These are phyloP conservation scores for Chaetops frenatus DNA, from an alignment of 2,113 vertebrate genomes.

Conservation along the genomic window DNA sequence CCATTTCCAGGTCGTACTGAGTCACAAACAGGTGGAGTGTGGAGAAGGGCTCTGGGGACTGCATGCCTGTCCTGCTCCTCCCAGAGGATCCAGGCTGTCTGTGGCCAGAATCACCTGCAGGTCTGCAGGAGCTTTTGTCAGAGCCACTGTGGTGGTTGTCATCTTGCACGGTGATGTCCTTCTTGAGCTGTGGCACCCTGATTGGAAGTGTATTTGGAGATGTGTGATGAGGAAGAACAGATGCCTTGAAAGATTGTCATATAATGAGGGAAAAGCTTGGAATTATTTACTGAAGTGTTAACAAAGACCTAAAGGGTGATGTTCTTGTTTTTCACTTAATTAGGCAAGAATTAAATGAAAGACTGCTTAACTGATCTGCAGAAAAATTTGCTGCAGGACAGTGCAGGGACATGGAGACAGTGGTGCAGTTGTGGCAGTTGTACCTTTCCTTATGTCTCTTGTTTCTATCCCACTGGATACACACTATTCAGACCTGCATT, in stretches of 20 bases:
- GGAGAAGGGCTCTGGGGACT: background rate
- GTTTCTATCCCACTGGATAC: background rate
- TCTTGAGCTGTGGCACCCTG: background rate
- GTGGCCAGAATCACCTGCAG: background rate
- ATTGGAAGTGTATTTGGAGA: background rate
- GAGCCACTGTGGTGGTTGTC: background rate
- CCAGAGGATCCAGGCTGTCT: background rate
- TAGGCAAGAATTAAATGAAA: background rate
- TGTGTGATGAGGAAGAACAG: background rate
- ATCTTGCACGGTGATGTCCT: background rate
- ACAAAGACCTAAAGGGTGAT: background rate
- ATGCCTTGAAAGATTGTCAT: background rate
- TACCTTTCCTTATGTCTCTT: background rate
- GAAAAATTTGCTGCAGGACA: background rate
- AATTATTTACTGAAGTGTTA: background rate
- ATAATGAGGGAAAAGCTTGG: background rate
- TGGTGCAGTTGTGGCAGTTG: background rate
- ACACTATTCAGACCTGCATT: background rate
- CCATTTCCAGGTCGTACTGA: background rate
- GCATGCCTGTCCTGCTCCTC: background rate
- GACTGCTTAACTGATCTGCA: background rate
- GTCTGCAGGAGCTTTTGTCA: background rate
- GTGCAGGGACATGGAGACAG: background rate
- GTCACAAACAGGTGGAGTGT: background rate
- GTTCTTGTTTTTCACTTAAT: background rate